A percentile compares a stretch with the other conserved stretches of the same genome.
These are phyloP conservation scores for Gallinago paraguaiae DNA, from an alignment of 2,113 vertebrate species.

Conservation along the genomic window DNA sequence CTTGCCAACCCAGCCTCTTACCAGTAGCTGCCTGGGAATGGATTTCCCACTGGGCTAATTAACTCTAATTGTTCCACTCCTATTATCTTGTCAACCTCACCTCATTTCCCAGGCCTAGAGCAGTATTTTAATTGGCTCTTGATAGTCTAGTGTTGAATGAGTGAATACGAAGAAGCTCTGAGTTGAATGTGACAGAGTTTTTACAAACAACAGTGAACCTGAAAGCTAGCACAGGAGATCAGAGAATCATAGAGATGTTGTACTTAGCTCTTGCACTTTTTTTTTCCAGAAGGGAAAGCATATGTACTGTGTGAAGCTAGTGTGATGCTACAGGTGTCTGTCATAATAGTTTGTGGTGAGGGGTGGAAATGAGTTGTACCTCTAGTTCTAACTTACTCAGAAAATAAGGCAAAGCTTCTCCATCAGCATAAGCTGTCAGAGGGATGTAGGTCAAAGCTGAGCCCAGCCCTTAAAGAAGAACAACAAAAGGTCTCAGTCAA, in stretches of 20 bases:
- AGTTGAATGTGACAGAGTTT: background rate
- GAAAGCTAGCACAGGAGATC: background rate
- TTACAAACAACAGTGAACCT: background rate
- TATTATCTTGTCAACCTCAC: constrained; percentile 66
- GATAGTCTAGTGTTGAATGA: constrained; percentile 56
- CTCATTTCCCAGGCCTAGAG: constrained; percentile 66
- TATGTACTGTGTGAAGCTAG: background rate
- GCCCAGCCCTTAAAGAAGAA: background rate
- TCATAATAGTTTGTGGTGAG: background rate
- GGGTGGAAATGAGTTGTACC: background rate
- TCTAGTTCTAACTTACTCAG: background rate
- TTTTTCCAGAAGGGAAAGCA: background rate
- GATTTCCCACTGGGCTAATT: constrained; percentile 58
- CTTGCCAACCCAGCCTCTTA: constrained; percentile 38
- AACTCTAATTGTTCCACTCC: constrained; percentile 61
- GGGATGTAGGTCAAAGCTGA: background rate
- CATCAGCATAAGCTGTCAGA: background rate
- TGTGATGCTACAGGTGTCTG: background rate
- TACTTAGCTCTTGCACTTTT: background rate
- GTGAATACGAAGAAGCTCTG: background rate
- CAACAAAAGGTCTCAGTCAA: background rate
- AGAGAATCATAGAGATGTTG: background rate
- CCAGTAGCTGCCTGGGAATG: constrained; percentile 54
- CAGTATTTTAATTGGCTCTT: constrained; percentile 59
- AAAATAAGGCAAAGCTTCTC: background rate